A percentile compares a stretch with the other conserved stretches of the same genome.
These are phyloP conservation scores for Stenchaetothrips biformis DNA, from an alignment of 2,888 invertebrate genomes.

Conservation along the genomic window DNA sequence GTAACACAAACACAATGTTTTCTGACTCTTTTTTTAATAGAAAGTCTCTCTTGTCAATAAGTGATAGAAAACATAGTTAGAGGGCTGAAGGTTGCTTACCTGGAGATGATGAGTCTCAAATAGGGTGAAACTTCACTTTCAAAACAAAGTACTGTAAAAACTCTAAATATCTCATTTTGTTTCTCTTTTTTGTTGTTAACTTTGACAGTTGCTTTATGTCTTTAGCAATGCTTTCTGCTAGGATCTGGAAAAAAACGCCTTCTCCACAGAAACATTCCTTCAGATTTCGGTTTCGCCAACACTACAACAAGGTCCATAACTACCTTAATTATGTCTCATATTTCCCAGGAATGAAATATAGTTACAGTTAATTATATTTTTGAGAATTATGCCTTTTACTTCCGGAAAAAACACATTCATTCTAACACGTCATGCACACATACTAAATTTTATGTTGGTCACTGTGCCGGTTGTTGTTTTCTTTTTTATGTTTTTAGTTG, in stretches of 20 bases:
- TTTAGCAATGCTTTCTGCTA: constrained; percentile 16
- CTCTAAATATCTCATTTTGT: neutral
- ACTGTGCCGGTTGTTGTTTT: neutral
- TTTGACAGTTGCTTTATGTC: neutral
- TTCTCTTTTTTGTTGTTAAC: neutral
- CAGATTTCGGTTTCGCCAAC: neutral
- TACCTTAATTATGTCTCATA: neutral
- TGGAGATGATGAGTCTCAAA: too few relatives aligned
- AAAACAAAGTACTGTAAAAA: too few relatives aligned
- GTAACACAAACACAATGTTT: neutral
- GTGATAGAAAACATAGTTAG: too few relatives aligned
- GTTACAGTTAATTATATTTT: neutral
- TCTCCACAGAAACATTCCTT: neutral
- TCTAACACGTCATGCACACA: neutral
- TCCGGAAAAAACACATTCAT: too few relatives aligned
- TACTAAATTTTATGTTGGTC: neutral
- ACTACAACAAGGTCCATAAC: neutral
- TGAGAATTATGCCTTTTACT: too few relatives aligned
- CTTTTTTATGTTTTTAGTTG: neutral
- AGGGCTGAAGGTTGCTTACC: too few relatives aligned
- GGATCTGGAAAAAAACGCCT: constrained; percentile 13
- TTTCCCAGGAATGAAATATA: neutral
- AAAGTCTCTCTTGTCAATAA: too few relatives aligned
- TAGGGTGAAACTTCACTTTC: too few relatives aligned
- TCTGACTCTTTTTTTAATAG: too few relatives aligned